Evolutionary conservation across 2,888 invertebrate genomes (phyloP).

Genomic region (Drosophila percnosoma): DNA sequence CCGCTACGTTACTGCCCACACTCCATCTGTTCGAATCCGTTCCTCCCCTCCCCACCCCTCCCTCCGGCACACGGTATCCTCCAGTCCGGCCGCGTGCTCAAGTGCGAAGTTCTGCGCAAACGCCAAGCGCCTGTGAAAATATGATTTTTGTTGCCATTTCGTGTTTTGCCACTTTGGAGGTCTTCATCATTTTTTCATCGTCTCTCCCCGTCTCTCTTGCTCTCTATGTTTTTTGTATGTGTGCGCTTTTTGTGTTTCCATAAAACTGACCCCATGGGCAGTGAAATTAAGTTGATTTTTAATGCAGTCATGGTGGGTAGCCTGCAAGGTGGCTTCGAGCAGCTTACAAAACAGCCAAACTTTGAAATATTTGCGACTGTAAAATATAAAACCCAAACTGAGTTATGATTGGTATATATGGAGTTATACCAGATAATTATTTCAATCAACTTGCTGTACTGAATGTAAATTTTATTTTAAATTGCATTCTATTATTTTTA

Average conservation of each 20-base stretch:
- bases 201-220: constrained; percentile 2
- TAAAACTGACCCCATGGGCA: constrained; percentile 81
- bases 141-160: constrained; percentile 82
- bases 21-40: constrained; percentile 33
- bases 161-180: constrained; percentile 82
- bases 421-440: not conserved
- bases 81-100: constrained; percentile 60
- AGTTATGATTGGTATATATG: constrained; percentile 4
- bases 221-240: constrained; percentile 12
- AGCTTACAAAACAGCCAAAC: constrained; percentile 25
- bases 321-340: constrained; percentile 56
- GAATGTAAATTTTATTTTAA: not conserved
- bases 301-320: constrained; percentile 77
- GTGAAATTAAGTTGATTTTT: constrained; percentile 82
- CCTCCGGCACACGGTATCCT: constrained; percentile 9
- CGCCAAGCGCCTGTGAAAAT: constrained; percentile 82
- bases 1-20: constrained; percentile 57
- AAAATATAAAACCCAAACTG: constrained; percentile 5
- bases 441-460: not conserved
- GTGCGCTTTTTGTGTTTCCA: constrained; percentile 66
- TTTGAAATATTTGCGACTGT: constrained; percentile 25
- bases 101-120: constrained; percentile 82
- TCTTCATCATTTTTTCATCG: constrained; percentile 73
- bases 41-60: not conserved
- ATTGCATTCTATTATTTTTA: not conserved